Evolutionary conservation across 2,113 vertebrate genomes (phyloP).

Genomic region (Scytalopus superciliaris): DNA sequence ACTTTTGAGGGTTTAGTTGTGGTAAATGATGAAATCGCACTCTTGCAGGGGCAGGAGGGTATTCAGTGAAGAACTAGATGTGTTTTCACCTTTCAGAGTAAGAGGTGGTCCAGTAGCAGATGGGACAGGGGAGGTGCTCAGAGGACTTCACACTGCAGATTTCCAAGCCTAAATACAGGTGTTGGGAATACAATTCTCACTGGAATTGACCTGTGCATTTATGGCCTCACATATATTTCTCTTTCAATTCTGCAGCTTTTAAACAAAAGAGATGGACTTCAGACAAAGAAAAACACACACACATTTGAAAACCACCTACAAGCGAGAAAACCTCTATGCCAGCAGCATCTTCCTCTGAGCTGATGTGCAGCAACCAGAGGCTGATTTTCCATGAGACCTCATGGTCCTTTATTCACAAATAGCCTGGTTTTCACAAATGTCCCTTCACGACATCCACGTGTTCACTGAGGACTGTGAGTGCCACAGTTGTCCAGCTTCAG

Average conservation of each 20-base stretch:
- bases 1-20: background rate
- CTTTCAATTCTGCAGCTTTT: background rate
- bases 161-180: background rate
- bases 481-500: background rate
- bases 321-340: background rate
- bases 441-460: background rate
- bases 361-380: too few relatives aligned
- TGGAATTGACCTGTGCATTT: background rate
- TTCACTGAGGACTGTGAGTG: accelerated
- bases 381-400: background rate
- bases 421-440: background rate
- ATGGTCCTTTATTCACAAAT: background rate
- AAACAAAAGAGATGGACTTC: accelerated
- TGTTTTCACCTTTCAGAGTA: background rate
- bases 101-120: background rate
- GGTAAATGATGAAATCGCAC: background rate
- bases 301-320: accelerated
- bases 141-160: background rate
- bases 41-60: background rate
- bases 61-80: background rate
- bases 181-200: background rate
- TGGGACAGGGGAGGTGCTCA: background rate
- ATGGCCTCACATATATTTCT: background rate
- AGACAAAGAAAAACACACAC: accelerated
- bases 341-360: background rate